Evolutionary conservation across 2,113 vertebrate genomes (phyloP), one percentile per base, ranked within the genome.

Genomic region (Panthera tigris): DNA sequence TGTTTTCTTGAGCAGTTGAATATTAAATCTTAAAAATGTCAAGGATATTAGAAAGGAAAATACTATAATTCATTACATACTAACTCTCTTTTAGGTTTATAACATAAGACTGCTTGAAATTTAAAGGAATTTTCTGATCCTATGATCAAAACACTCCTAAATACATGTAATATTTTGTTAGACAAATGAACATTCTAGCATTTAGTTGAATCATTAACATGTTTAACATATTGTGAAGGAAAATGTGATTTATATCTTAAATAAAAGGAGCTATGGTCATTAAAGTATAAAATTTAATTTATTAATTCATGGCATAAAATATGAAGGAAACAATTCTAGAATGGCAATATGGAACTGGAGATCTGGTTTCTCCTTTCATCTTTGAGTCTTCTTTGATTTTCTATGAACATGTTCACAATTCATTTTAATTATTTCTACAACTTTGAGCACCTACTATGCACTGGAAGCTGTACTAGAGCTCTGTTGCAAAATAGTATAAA

Each of bases 1-100:
- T 79, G 36, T 82, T 92, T 94, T 74, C 78, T 66, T 96, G 76
- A 89, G 55, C 14, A 92, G 29, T 48, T 94, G 21, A 74, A 88
- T 92, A 90, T 68, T 69, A 78, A 95, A 86, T 92, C 5, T 92
- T 66, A 82, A 88, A 94, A 95, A 85, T 94, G 16, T 21, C 41
- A 96, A 66, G 7, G 33, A 92, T n/a, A 95, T 65, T 82, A 91
- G 31, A 52, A 71, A 95, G 3, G 9, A 69, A 92, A 36, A 63
- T 80, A 80, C 10, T 79, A 19, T 48, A 76, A 50, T 91, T 76
- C 57, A 69, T 81, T 95, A 52, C 7, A 85, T 73, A 73, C 7
- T 76, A 39, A 41, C 21, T 33, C 8, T 45, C 33, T 73, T 61
- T 93, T 69, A 71, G 31, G 48, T 91, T 4, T 68, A 14, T 57